A percentile compares a stretch with the other conserved stretches of the same genome.
These are phyloP conservation scores for Pedicia rivosa DNA, from an alignment of 2,888 invertebrate genomes.

Conservation along the genomic window DNA sequence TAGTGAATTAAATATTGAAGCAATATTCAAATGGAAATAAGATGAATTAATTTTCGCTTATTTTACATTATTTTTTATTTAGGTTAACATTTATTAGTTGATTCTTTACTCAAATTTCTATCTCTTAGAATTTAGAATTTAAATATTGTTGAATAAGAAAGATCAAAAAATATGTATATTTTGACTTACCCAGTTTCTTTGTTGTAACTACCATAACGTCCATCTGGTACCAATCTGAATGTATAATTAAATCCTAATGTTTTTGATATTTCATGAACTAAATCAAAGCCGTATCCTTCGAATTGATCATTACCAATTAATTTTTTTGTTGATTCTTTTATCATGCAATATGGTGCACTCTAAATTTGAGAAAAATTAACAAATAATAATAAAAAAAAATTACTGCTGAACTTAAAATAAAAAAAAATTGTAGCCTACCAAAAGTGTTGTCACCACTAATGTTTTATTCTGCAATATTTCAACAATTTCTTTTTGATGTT, in stretches of 20 bases:
- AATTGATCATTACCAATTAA: slow-evolving; percentile 81
- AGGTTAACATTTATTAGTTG: too few relatives aligned
- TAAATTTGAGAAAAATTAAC: too few relatives aligned
- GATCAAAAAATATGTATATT: not conserved
- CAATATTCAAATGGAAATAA: too few relatives aligned
- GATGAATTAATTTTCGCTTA: too few relatives aligned
- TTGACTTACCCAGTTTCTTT: slow-evolving; percentile 38
- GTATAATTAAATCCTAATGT: slow-evolving; percentile 78
- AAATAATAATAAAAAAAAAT: not conserved
- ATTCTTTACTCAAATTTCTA: too few relatives aligned
- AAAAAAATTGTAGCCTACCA: slow-evolving; percentile 40
- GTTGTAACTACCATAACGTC: slow-evolving; percentile 68
- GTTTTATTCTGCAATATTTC: slow-evolving; percentile 86
- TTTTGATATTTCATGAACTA: slow-evolving; percentile 81
- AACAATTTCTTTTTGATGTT: slow-evolving; percentile 74
- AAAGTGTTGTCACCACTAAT: slow-evolving; percentile 74
- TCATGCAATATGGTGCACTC: slow-evolving; percentile 95
- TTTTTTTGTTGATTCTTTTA: slow-evolving; percentile 70
- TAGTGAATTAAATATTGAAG: too few relatives aligned
- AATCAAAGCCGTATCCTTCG: slow-evolving; percentile 89
- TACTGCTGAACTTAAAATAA: not conserved
- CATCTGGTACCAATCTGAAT: slow-evolving; percentile 71
- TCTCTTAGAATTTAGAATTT: too few relatives aligned
- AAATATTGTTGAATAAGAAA: too few relatives aligned
- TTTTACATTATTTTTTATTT: too few relatives aligned